Conservation (phyloP, 2,888 invertebrate species). For the Clitarchus hookeri region DNA sequence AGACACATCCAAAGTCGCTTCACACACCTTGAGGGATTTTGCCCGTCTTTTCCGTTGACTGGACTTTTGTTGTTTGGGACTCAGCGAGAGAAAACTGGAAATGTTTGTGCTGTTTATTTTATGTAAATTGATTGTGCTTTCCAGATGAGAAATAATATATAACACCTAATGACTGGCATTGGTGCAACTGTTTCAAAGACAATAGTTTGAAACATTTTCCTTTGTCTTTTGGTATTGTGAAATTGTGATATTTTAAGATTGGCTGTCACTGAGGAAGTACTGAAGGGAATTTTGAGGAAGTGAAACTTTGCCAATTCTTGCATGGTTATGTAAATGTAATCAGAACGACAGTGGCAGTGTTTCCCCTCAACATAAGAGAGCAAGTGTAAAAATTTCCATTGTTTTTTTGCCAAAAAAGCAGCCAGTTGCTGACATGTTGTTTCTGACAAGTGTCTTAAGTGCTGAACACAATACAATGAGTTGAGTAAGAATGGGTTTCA, state of each 20-base stretch:
- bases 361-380: not conserved
- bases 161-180: not conserved
- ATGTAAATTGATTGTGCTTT: conserved; percentile 11
- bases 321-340: not conserved
- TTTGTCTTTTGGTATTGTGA: not conserved
- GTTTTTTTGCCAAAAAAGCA: not conserved
- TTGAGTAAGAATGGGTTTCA: not conserved
- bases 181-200: not conserved
- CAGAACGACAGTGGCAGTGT: not conserved
- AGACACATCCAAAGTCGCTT: conserved; percentile 77
- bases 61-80: conserved; percentile 26
- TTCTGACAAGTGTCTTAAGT: not conserved
- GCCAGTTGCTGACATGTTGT: not conserved
- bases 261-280: not conserved
- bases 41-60: conserved; percentile 83
- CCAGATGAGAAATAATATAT: not conserved
- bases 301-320: not conserved
- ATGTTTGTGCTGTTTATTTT: conserved; percentile 31
- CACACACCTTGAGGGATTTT: conserved; percentile 80
- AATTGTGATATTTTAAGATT: not conserved
- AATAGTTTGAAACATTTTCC: too few species aligned
- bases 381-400: not conserved
- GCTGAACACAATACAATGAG: not conserved
- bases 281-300: too few species aligned
- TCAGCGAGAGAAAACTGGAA: conserved; percentile 28